A percentile compares a stretch with the other conserved stretches of the same genome.
Conservation (phyloP, 2,797 vertebrate genomes). For the Platalea minor region DNA sequence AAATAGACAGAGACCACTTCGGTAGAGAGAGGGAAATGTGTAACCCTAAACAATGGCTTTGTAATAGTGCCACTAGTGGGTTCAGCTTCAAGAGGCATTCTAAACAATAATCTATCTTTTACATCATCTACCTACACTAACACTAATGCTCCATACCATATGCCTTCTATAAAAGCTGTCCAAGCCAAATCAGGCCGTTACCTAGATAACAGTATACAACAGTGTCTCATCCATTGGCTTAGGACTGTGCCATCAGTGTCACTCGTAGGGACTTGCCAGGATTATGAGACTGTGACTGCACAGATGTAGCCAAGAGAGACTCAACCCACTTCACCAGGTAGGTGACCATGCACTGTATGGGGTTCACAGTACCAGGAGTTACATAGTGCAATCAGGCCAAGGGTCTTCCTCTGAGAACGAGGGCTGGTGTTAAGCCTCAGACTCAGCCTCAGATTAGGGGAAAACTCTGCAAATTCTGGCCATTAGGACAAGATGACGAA, state of each 20-base stretch:
- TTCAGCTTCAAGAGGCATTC: not conserved
- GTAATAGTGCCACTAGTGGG: not conserved
- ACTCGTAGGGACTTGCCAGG: not conserved
- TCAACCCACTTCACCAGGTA: not conserved
- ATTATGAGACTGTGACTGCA: not conserved
- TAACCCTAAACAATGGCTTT: not conserved
- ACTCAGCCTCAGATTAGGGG: not conserved
- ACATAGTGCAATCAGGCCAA: not conserved
- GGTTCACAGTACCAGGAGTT: not conserved
- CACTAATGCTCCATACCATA: not conserved
- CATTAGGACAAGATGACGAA: not conserved
- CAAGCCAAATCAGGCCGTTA: not conserved
- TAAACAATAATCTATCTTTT: not conserved
- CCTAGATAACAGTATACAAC: not conserved
- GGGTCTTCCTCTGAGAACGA: not conserved
- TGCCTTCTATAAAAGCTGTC: not conserved
- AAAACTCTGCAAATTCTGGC: not conserved
- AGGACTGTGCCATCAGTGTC: not conserved
- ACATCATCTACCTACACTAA: not conserved
- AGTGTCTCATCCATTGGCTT: not conserved
- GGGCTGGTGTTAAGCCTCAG: not conserved
- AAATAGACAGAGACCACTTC: not conserved
- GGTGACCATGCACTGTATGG: fast-evolving
- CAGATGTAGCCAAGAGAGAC: not conserved
- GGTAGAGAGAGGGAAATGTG: not conserved